Evolutionary conservation across 2,888 invertebrate genomes (phyloP).

Genomic region (Oithona nana): DNA sequence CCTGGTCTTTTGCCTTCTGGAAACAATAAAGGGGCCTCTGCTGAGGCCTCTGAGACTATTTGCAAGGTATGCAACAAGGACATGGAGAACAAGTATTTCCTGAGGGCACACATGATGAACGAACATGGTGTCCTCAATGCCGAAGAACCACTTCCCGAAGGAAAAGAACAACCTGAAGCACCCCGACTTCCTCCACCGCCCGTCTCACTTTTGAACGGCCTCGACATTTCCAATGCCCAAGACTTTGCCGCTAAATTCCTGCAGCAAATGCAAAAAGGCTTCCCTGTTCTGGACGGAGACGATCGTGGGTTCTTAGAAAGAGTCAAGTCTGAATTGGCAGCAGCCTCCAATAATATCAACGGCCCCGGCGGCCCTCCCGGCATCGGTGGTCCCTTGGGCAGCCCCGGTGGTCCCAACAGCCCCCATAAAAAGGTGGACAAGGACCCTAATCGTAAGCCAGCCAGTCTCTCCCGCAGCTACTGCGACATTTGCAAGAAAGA

Average conservation of each 20-base stretch:
- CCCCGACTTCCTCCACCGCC: not conserved
- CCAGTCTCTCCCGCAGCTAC: constrained; percentile 41
- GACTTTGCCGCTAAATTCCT: constrained; percentile 8
- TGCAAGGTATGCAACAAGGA: constrained; percentile 53
- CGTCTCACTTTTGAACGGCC: not conserved
- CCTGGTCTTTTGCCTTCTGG: constrained; percentile 30
- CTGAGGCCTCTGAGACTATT: constrained; percentile 23
- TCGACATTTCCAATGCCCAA: not conserved
- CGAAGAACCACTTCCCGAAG: constrained; percentile 29
- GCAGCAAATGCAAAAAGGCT: constrained; percentile 8
- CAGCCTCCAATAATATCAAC: not conserved
- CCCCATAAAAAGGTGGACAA: constrained; percentile 19
- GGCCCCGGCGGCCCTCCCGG: not conserved
- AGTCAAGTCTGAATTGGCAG: constrained; percentile 17
- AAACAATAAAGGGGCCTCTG: constrained; percentile 26
- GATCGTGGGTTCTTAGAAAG: constrained; percentile 15
- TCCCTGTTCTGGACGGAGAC: not conserved
- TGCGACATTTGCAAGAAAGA: constrained; percentile 97
- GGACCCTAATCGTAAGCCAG: constrained; percentile 21
- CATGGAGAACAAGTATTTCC: constrained; percentile 47
- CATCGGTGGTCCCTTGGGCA: constrained; percentile 11
- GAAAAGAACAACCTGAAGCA: not conserved
- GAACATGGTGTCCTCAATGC: constrained; percentile 40
- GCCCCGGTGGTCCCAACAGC: constrained; percentile 13
- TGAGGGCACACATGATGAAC: constrained; percentile 46